These are phyloP conservation scores for Lepus oiostolus DNA, from an alignment of 2,797 vertebrate species.

Conservation along the genomic window DNA sequence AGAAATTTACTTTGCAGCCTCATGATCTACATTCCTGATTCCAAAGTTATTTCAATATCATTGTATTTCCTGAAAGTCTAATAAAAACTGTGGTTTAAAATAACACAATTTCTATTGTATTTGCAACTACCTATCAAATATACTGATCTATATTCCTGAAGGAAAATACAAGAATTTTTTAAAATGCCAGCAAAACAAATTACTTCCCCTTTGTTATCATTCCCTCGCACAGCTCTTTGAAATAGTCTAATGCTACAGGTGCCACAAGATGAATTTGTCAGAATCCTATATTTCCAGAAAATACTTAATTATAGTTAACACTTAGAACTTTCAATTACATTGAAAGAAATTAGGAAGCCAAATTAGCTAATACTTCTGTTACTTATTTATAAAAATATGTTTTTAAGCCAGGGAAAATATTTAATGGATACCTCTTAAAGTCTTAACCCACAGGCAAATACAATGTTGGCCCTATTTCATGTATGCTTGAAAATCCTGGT, in stretches of 20 bases:
- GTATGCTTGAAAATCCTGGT: neutral
- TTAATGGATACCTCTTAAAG: slow-evolving; percentile 20
- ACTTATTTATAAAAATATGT: slow-evolving; percentile 51
- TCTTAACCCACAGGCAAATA: slow-evolving; percentile 36
- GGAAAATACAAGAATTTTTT: slow-evolving; percentile 14
- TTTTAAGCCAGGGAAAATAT: slow-evolving; percentile 27
- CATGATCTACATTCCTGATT: neutral
- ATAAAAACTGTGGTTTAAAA: slow-evolving; percentile 22
- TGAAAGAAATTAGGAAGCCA: neutral
- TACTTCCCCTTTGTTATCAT: neutral
- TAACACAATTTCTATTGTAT: slow-evolving; percentile 8
- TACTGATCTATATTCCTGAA: neutral
- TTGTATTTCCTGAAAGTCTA: slow-evolving; percentile 9
- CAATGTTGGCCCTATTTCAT: slow-evolving; percentile 1
- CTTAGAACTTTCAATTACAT: slow-evolving; percentile 10
- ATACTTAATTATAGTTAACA: slow-evolving; percentile 3
- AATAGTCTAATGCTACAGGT: neutral
- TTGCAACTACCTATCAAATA: neutral
- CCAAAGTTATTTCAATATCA: slow-evolving; percentile 2
- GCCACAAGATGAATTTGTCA: neutral
- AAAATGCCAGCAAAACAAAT: neutral
- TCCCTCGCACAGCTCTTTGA: neutral
- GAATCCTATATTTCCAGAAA: neutral
- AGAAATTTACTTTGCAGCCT: slow-evolving; percentile 3
- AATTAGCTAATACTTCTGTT: slow-evolving; percentile 10